Evolutionary conservation across 2,888 invertebrate species (phyloP), one percentile per base, ranked within the genome.

Genomic region (Pammene aurita): DNA sequence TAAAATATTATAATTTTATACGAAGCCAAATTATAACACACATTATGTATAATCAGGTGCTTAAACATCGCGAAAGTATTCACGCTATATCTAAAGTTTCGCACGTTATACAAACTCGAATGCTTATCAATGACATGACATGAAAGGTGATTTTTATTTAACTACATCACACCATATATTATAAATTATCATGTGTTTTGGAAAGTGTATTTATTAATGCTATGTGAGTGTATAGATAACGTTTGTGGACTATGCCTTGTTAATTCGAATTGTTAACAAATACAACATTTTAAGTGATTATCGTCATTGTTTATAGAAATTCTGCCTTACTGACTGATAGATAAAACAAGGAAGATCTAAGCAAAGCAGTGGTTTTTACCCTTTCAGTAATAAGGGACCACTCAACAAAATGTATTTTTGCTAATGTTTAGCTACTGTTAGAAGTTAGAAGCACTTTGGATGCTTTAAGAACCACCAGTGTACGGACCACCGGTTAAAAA

Each of bases 1-100:
- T 42, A 42, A 57, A 18, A 26, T 50, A 61, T 61, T 50, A 16
- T n/a, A 62, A 52, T 52, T 61, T 52, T 62, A 62, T 61, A 62
- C 38, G 38, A 18, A 16, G 6, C 38, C 5, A 50, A 52, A 52
- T 62, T 52, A 62, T 62, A 62, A 41, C 38, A 41, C 38, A 41
- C 38, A 41, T 52, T n/a, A 41, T 52, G 50, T 18, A 62, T 62
- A 62, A 52, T 62, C n/a, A 62, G 38, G 6, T 52, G 62, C 62
- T 62, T 41, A 41, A 61, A 52, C 50, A 18, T 41, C 41, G n/a
- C 18, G 41, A 62, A 62, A 62, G 50, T 52, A 62, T 62, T 26
- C 50, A 41, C 18, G 13, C 1, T 38, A 61, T 41, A 62, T 62
- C 38, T 52, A 52, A 62, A 62, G 48, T 41, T 62, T 41, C 50